Conservation (phyloP, 30 jellyfish, hydroid and myxozoan genomes). For the Haliclystus octoradiatus region DNA sequence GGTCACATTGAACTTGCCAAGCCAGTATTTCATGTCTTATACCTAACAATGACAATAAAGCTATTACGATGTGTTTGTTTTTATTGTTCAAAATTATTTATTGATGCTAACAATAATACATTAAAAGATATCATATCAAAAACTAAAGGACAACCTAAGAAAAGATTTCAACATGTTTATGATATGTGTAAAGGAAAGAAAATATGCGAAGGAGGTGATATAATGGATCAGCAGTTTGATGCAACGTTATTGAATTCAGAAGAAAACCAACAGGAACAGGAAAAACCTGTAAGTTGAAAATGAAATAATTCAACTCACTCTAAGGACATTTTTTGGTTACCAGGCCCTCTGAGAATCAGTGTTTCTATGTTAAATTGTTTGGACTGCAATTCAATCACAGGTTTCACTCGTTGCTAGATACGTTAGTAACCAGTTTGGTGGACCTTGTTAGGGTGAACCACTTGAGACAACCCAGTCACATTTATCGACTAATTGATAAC, state of each 20-base stretch:
- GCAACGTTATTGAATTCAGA: constrained; percentile 63
- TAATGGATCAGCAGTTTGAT: constrained; percentile 88
- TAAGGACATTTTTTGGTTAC: too few species aligned
- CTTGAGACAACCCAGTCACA: too few species aligned
- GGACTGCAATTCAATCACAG: too few species aligned
- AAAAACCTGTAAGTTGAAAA: constrained; percentile 27
- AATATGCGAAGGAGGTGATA: constrained; percentile 95
- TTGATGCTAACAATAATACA: constrained; percentile 69
- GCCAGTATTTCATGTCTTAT: constrained; percentile 92
- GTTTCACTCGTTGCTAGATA: too few species aligned
- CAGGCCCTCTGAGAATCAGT: too few species aligned
- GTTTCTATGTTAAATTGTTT: too few species aligned
- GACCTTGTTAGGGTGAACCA: too few species aligned
- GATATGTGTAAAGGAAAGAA: constrained; percentile 78
- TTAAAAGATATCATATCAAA: constrained; percentile 61
- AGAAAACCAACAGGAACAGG: constrained; percentile 60
- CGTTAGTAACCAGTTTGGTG: too few species aligned
- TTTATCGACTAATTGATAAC: too few species aligned
- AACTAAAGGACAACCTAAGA: constrained; percentile 77
- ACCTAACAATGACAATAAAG: constrained; percentile 66
- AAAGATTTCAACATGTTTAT: constrained; percentile 86
- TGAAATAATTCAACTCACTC: too few species aligned
- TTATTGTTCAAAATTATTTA: constrained; percentile 87
- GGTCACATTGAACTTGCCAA: constrained; percentile 98
- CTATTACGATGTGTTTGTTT: constrained; percentile 85